These are phyloP conservation scores for Mus spretus DNA, from an alignment of 2,797 vertebrate species.

Conservation along the genomic window DNA sequence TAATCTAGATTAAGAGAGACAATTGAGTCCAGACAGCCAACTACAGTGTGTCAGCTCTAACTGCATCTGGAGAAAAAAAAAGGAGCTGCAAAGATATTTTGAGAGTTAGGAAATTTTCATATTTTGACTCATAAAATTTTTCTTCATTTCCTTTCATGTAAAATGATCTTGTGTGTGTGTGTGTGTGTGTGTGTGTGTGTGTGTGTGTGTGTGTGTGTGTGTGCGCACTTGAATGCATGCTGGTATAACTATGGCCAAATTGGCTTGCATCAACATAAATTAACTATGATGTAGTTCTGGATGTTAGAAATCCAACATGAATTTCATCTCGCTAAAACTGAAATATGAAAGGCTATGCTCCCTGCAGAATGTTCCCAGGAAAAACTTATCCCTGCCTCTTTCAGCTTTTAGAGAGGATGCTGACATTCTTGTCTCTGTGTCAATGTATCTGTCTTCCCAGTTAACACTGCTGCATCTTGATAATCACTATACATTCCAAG, in stretches of 20 bases:
- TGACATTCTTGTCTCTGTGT: background rate
- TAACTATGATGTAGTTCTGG: background rate
- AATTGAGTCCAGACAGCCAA: background rate
- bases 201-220: background rate
- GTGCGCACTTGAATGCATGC: accelerated
- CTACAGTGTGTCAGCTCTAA: background rate
- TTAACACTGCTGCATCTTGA: background rate
- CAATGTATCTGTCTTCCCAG: background rate
- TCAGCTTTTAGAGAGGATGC: background rate
- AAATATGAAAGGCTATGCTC: background rate
- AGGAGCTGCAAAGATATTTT: background rate
- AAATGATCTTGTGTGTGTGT: background rate
- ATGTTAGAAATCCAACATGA: background rate
- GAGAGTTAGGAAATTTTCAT: background rate
- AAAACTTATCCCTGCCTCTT: background rate
- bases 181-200: background rate
- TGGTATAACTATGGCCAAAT: background rate
- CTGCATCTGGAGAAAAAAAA: background rate
- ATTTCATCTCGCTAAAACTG: background rate
- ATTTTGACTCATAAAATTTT: background rate
- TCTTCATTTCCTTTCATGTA: background rate
- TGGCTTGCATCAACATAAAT: constrained; percentile 18
- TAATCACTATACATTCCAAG: background rate
- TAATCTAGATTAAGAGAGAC: constrained; percentile 29
- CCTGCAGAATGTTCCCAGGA: background rate